Conservation (phyloP, 30 jellyfish, hydroid and myxozoan genomes). For the Rhopilema esculentum region DNA sequence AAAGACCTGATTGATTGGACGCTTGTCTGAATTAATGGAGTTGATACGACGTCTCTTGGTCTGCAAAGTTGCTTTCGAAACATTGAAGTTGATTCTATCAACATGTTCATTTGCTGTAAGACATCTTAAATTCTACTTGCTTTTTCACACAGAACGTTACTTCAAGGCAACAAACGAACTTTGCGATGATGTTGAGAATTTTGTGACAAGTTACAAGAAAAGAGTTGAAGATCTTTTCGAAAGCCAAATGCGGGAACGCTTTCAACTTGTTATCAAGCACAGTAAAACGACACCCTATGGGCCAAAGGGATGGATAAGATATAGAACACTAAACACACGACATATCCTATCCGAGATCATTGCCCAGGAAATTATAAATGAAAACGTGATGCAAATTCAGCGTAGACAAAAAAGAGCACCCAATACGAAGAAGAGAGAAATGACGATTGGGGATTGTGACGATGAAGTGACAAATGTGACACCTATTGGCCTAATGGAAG, state of each 20-base stretch:
- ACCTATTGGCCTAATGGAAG: neutral
- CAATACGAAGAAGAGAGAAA: neutral
- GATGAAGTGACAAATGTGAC: neutral
- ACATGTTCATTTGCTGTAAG: no score
- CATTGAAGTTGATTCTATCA: no score
- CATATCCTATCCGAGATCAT: slow-evolving; percentile 29
- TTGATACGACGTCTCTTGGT: no score
- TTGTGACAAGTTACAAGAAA: neutral
- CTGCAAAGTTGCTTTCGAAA: no score
- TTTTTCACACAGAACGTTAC: slow-evolving; percentile 2
- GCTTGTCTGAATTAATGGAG: no score
- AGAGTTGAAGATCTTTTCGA: slow-evolving; percentile 25
- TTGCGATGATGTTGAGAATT: neutral
- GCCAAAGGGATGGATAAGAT: slow-evolving; percentile 31
- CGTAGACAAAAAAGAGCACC: neutral
- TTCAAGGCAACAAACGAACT: slow-evolving; percentile 11
- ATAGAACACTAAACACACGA: slow-evolving; percentile 4
- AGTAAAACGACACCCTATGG: slow-evolving; percentile 45
- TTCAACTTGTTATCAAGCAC: slow-evolving; percentile 7
- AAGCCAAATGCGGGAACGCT: slow-evolving; percentile 18
- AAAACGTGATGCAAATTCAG: neutral
- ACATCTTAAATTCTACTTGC: no score
- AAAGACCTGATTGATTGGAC: no score
- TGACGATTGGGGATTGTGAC: neutral
- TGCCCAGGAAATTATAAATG: slow-evolving; percentile 18